A percentile compares a stretch with the other conserved stretches of the same genome.
These are phyloP conservation scores for Drepana arcuata DNA, from an alignment of 1,140 invertebrate genomes.

Conservation along the genomic window DNA sequence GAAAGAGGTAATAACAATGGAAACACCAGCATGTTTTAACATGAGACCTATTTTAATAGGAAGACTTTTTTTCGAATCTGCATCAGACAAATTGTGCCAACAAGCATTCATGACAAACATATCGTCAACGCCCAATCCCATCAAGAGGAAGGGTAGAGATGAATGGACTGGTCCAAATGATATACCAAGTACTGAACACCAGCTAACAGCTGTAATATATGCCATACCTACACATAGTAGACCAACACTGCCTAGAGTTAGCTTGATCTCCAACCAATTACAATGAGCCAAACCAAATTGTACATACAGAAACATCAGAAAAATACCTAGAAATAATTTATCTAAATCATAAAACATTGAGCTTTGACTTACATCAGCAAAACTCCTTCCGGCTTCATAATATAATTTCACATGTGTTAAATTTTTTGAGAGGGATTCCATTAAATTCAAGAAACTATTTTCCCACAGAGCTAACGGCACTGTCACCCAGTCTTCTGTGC, in stretches of 20 bases:
- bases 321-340: conserved; percentile 78
- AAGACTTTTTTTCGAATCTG: conserved; percentile 69
- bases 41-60: conserved; percentile 77
- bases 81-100: conserved; percentile 74
- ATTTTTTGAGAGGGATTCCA: conserved; percentile 52
- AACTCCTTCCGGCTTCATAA: conserved; percentile 80
- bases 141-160: conserved; percentile 84
- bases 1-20: conserved; percentile 87
- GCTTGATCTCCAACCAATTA: conserved; percentile 82
- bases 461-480: conserved; percentile 78
- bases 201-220: conserved; percentile 80
- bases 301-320: conserved; percentile 83
- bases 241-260: conserved; percentile 77
- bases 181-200: conserved; percentile 82
- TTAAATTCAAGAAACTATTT: conserved; percentile 71
- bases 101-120: conserved; percentile 87
- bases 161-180: conserved; percentile 87
- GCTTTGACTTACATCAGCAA: conserved; percentile 79
- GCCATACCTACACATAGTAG: conserved; percentile 83
- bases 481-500: conserved; percentile 83
- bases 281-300: conserved; percentile 81
- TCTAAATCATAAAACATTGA: conserved; percentile 82
- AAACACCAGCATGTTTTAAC: conserved; percentile 85
- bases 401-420: conserved; percentile 62
- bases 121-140: conserved; percentile 87